These are phyloP conservation scores for Mesocentrotus franciscanus DNA, from an alignment of 53 echinoderm and acorn worm species.

Conservation along the genomic window DNA sequence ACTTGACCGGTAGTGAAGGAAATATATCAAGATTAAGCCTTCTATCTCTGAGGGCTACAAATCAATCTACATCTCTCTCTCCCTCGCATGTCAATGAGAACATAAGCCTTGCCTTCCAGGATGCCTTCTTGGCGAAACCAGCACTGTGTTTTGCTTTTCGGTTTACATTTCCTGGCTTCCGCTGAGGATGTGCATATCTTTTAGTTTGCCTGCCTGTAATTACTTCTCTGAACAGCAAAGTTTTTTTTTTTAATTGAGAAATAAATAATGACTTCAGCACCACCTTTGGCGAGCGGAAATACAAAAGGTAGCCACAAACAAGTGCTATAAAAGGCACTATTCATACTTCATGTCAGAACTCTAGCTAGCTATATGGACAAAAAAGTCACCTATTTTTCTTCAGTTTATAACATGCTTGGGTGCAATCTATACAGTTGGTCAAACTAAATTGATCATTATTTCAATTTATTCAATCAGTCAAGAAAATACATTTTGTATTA, in stretches of 20 bases:
- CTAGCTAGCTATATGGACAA: not conserved
- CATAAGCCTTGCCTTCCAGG: slow-evolving; percentile 10
- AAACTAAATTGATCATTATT: not conserved
- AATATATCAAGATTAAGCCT: not conserved
- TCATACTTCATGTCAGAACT: not conserved
- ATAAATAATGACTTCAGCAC: not conserved
- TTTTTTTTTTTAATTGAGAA: too few relatives aligned
- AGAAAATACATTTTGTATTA: not conserved
- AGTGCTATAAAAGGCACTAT: not conserved
- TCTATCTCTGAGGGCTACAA: slow-evolving; percentile 1
- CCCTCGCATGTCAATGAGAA: slow-evolving; percentile 29
- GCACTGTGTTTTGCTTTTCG: not conserved
- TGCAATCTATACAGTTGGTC: too few relatives aligned
- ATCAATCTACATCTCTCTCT: not conserved
- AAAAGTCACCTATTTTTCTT: too few relatives aligned
- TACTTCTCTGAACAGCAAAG: not conserved
- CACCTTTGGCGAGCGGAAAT: not conserved
- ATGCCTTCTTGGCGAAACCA: not conserved
- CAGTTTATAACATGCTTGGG: too few relatives aligned
- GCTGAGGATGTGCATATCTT: not conserved
- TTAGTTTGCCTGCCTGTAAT: not conserved
- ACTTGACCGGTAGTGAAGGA: not conserved
- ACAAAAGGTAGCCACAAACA: not conserved
- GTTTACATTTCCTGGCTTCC: not conserved
- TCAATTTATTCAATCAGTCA: not conserved